A percentile compares a stretch with the other conserved stretches of the same genome.
phyloP scores from a whole-genome alignment of 2,113 vertebrate species.

The Cavia aperea region DNA sequence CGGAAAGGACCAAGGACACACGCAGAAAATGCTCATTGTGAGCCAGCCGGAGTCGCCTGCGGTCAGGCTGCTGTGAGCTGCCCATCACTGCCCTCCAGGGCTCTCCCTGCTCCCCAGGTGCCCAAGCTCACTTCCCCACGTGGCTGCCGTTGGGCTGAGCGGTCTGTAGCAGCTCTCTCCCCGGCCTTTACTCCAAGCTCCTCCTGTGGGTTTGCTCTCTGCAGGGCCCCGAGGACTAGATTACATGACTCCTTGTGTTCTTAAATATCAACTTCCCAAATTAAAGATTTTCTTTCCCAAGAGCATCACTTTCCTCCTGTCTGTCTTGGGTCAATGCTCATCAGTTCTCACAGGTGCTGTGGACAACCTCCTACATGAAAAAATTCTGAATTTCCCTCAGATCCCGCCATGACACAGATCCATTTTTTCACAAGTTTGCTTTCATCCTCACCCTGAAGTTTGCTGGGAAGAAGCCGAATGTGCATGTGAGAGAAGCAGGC shows the following conservation, averaged over 20 bases:
- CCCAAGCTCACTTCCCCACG: fast-evolving
- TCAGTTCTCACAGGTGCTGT: not conserved
- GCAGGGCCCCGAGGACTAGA: not conserved
- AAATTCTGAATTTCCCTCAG: not conserved
- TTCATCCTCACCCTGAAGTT: not conserved
- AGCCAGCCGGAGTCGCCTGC: fast-evolving
- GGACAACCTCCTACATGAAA: slow-evolving; percentile 13
- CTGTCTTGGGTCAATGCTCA: not conserved
- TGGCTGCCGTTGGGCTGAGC: fast-evolving
- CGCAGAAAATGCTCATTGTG: fast-evolving
- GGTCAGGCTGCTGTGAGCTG: fast-evolving
- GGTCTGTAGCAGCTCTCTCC: fast-evolving
- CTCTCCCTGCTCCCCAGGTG: fast-evolving
- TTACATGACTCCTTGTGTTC: not conserved
- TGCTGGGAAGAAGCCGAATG: not conserved
- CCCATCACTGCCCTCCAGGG: fast-evolving
- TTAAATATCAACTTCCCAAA: not conserved
- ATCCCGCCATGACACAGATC: not conserved
- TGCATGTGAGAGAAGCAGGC: not conserved
- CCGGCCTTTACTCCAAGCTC: not conserved
- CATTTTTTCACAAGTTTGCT: not conserved
- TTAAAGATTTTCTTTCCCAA: not conserved
- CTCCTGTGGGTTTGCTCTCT: not conserved
- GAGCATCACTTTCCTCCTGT: fast-evolving
- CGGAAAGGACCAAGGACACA: fast-evolving